Evolutionary conservation across 2,113 vertebrate genomes (phyloP).

Genomic region (Gymnarchus niloticus): DNA sequence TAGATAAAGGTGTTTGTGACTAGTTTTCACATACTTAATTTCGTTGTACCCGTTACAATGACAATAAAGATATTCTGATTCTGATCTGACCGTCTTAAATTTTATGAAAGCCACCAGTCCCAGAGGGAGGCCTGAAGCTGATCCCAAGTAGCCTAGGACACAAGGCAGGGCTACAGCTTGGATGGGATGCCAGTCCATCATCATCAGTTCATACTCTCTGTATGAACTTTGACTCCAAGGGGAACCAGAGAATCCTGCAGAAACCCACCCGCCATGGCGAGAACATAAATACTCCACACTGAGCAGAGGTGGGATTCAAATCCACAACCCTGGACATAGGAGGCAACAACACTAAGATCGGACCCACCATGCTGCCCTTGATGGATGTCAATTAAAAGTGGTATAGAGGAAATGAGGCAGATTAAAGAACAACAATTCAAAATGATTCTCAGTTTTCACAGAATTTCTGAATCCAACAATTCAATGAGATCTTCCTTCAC

Average conservation of each 20-base stretch:
- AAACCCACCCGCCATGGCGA: too few relatives aligned
- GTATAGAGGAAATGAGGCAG: background rate
- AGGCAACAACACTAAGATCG: background rate
- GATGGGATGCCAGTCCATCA: too few relatives aligned
- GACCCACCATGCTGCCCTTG: background rate
- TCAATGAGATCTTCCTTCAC: background rate
- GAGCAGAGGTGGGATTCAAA: background rate
- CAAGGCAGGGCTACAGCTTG: too few relatives aligned
- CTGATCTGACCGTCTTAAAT: too few relatives aligned
- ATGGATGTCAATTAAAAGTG: background rate
- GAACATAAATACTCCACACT: background rate
- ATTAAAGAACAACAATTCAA: background rate
- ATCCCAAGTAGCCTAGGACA: too few relatives aligned
- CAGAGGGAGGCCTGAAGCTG: too few relatives aligned
- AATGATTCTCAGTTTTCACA: background rate
- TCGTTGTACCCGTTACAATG: too few relatives aligned
- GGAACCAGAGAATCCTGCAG: background rate
- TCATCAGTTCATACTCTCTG: too few relatives aligned
- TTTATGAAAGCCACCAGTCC: too few relatives aligned
- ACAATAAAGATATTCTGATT: too few relatives aligned
- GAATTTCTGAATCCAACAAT: background rate
- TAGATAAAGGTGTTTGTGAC: background rate
- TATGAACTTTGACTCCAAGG: too few relatives aligned
- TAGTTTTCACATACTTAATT: too few relatives aligned
- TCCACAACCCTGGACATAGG: background rate